Percentiles rank a stretch among this genome's conserved stretches.
Evolutionary conservation across 2,797 vertebrate genomes (phyloP).

Genomic region (Caiman crocodilus): DNA sequence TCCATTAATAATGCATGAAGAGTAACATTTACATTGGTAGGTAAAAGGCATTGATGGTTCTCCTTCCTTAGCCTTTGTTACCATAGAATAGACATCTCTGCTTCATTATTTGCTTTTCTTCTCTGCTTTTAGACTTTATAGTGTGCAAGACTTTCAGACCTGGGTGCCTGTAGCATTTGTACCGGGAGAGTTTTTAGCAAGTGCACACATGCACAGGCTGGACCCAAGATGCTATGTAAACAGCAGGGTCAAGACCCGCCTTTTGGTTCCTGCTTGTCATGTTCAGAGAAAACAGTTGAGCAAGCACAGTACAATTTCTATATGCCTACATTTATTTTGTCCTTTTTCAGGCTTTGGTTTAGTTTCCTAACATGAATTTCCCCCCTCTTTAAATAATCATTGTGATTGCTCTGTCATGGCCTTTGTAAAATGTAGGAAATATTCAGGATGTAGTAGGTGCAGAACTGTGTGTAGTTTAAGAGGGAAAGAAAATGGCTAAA

Average conservation of each 20-base stretch:
- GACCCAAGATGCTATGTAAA: not conserved
- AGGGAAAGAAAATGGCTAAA: not conserved
- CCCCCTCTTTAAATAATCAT: not conserved
- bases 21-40: not conserved
- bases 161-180: not conserved
- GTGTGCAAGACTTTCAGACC: fast-evolving
- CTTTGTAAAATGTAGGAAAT: not conserved
- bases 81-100: not conserved
- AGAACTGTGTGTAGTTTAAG: not conserved
- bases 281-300: conserved; percentile 38
- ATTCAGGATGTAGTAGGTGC: not conserved
- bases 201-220: fast-evolving
- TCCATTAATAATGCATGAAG: conserved; percentile 17
- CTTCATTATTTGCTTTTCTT: not conserved
- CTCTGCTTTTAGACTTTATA: not conserved
- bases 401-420: not conserved
- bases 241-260: not conserved
- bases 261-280: not conserved
- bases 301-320: not conserved
- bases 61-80: not conserved
- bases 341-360: not conserved
- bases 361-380: not conserved
- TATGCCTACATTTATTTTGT: fast-evolving
- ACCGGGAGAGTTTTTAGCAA: not conserved
- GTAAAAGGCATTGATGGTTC: not conserved